Evolutionary conservation across 2,888 invertebrate genomes (phyloP).

Genomic region (Nephrocerus scutellatus): DNA sequence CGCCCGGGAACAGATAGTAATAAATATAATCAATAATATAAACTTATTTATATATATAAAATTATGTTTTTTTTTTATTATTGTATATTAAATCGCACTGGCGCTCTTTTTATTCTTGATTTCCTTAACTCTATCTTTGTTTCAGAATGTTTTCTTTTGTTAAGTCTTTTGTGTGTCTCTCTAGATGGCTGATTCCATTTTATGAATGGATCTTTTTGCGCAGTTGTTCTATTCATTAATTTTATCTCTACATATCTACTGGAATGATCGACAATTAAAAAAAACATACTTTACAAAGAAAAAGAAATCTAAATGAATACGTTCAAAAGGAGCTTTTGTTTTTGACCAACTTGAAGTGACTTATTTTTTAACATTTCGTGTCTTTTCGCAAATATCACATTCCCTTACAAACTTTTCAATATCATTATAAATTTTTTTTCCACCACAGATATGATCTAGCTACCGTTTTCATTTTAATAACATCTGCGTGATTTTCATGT

Average conservation of each 20-base stretch:
- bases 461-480: conserved; percentile 11
- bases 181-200: too few species aligned
- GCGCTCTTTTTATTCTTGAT: too few species aligned
- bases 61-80: too few species aligned
- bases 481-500: conserved; percentile 7
- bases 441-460: conserved; percentile 10
- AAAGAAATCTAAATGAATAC: conserved; percentile 12
- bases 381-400: conserved; percentile 9
- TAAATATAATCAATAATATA: too few species aligned
- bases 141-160: too few species aligned
- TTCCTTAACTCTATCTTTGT: too few species aligned
- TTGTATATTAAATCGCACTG: too few species aligned
- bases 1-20: too few species aligned
- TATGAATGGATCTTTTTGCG: too few species aligned
- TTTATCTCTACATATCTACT: conserved; percentile 8
- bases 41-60: too few species aligned
- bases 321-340: conserved; percentile 5
- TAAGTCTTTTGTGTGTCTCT: too few species aligned
- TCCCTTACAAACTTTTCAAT: conserved; percentile 7
- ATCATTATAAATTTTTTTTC: conserved; percentile 6
- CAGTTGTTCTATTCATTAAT: conserved; percentile 1
- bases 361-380: conserved; percentile 5
- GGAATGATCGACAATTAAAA: conserved; percentile 5
- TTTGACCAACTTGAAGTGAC: conserved; percentile 5
- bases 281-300: conserved; percentile 8